Evolutionary conservation across 2,797 vertebrate genomes (phyloP).

Genomic region (Thalassophryne amazonica): DNA sequence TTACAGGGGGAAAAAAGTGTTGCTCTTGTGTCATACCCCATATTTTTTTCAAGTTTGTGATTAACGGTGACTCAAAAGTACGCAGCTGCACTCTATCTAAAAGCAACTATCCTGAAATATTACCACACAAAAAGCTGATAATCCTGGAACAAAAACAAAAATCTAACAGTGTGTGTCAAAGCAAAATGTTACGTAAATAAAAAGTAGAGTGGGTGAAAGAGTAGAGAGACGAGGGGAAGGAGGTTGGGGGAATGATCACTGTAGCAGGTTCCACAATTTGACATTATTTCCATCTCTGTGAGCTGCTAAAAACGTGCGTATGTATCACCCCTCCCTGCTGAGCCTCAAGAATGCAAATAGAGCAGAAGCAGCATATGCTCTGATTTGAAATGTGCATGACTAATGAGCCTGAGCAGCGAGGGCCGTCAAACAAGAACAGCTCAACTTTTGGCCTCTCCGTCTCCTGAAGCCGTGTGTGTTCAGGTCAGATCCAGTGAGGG

Average conservation of each 20-base stretch:
- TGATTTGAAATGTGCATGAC: conserved; percentile 31
- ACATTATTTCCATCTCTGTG: conserved; percentile 40
- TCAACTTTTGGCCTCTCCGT: conserved; percentile 19
- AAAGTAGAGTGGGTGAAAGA: conserved; percentile 18
- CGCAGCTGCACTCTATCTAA: too few species aligned
- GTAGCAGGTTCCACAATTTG: conserved; percentile 32
- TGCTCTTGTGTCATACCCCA: too few species aligned
- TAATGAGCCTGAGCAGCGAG: conserved; percentile 28
- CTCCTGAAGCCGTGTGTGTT: not conserved
- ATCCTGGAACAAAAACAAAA: too few species aligned
- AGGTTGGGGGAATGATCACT: conserved; percentile 22
- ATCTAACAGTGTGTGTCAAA: too few species aligned
- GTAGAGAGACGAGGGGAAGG: not conserved
- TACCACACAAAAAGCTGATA: too few species aligned
- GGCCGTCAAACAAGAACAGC: not conserved
- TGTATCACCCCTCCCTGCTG: conserved; percentile 28
- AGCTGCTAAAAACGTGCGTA: conserved; percentile 39
- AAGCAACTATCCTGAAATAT: too few species aligned
- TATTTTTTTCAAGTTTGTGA: too few species aligned
- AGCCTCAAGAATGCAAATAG: conserved; percentile 49
- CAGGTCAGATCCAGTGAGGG: not conserved
- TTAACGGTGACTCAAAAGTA: too few species aligned
- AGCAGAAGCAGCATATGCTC: conserved; percentile 51
- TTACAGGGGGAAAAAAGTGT: too few species aligned
- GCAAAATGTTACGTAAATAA: not conserved